Percentiles rank a stretch among this genome's conserved stretches.
Conservation (phyloP, 2,888 invertebrate genomes). For the Crocallis elinguaria region DNA sequence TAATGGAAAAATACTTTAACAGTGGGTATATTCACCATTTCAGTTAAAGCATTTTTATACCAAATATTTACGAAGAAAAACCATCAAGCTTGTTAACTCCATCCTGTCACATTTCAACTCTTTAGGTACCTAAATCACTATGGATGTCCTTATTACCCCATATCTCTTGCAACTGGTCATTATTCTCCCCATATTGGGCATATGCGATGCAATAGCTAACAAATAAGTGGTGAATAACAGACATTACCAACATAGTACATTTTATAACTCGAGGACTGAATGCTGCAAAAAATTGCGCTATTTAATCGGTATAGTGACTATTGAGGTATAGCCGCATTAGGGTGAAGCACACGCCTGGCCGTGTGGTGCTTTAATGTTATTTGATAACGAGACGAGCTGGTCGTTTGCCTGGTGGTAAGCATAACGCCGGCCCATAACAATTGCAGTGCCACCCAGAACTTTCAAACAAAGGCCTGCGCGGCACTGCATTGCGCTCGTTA, state of each 20-base stretch:
- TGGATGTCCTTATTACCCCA: conserved; percentile 10
- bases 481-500: no score
- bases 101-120: conserved; percentile 6
- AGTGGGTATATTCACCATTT: no score
- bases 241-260: conserved; percentile 2
- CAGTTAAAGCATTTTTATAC: no score
- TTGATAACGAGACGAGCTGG: no score
- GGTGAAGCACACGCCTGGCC: no score
- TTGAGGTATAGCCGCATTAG: no score
- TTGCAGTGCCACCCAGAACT: no score
- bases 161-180: conserved; percentile 13
- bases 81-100: neutral
- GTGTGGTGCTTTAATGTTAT: no score
- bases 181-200: conserved; percentile 19
- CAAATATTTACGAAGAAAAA: neutral
- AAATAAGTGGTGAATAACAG: conserved; percentile 17
- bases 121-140: neutral
- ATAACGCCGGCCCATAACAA: no score
- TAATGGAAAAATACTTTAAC: no score
- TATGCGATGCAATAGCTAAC: conserved; percentile 11
- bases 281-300: neutral
- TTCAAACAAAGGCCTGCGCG: no score
- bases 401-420: no score
- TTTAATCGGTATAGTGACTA: neutral
- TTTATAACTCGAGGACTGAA: conserved; percentile 6